Evolutionary conservation across 2,888 invertebrate species (phyloP), one percentile per base, ranked within the genome.

Genomic region (Sinelater perroti): DNA sequence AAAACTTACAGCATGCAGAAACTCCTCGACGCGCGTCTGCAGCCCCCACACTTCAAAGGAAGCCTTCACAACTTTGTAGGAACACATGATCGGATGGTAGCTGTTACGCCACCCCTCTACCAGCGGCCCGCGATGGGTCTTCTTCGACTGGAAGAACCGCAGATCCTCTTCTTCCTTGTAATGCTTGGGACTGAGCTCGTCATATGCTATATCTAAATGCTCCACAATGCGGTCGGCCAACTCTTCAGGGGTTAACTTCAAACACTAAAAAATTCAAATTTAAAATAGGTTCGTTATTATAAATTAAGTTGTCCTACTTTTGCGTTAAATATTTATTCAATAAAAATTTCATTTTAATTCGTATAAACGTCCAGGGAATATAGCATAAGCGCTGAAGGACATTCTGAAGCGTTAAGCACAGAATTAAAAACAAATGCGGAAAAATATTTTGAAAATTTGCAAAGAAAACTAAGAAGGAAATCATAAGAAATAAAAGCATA

Each of bases 1-100:
- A 21, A 7, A n/a, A 42, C 71, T 76, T 81, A 91, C 92, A 69
- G 85, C 87, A 69, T 95, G 95, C 47, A 93, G 88, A 76, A 90
- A 93, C 54, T 93, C 91, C 77, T 95, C 95, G 0, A 93, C 92
- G 76, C 85, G 87, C 1, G 93, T 92, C 78, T 95, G 95, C 60
- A 95, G 79, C 0, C 95, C 95, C 92, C 95, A 95, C 2, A 96
- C 90, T 79, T 95, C 95, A 77, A 95, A 95, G 60, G 88, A 90
- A 21, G 89, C 91, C 72, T 87, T 83, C 0, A 95, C 94, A 47
- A 90, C 80, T 78, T 96, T 95, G 73, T 96, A 96, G 58, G 95
- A 95, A 79, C 95, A 95, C 95, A 95, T 95, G 42, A 95, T 87
- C 0, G 95, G 95, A 60, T 83, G 81, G 20, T 83, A 85, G 0